A percentile compares a stretch with the other conserved stretches of the same genome.
phyloP scores from a whole-genome alignment of 2,113 vertebrate species.

The Atlantisia rogersi region DNA sequence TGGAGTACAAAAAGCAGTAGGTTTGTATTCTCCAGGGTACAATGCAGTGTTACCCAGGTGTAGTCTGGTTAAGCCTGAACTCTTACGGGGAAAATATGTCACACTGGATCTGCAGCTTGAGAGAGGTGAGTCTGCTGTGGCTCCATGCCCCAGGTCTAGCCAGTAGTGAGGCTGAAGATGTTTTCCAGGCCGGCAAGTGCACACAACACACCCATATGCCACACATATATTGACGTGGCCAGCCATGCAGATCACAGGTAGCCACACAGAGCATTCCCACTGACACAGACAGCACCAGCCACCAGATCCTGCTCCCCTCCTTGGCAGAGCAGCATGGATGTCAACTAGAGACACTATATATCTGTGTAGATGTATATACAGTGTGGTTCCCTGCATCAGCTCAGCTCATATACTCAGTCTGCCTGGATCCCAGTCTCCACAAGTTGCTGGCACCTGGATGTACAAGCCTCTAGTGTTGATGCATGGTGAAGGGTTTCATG shows the following conservation, averaged over 20 bases:
- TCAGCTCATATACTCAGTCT: not conserved
- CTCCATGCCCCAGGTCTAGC: not conserved
- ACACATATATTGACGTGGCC: too few relatives aligned
- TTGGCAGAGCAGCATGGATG: rapidly evolving
- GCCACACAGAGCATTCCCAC: not conserved
- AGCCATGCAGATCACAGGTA: not conserved
- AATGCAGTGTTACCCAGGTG: not conserved
- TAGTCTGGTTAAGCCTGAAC: not conserved
- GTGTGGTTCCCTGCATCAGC: not conserved
- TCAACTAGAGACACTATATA: not conserved
- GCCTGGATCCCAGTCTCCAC: not conserved
- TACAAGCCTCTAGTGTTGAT: not conserved
- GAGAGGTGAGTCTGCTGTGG: not conserved
- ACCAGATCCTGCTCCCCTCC: not conserved
- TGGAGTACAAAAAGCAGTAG: not conserved
- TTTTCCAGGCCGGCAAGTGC: not conserved
- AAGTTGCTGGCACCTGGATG: not conserved
- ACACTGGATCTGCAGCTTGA: not conserved
- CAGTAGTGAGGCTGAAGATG: not conserved
- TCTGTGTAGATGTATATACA: not conserved
- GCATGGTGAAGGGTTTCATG: rapidly evolving
- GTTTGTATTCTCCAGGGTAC: not conserved
- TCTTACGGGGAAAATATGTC: not conserved
- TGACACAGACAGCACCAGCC: not conserved
- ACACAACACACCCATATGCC: not conserved